These are phyloP conservation scores for Pachyramphus minor DNA, from an alignment of 2,113 vertebrate genomes.

Conservation along the genomic window DNA sequence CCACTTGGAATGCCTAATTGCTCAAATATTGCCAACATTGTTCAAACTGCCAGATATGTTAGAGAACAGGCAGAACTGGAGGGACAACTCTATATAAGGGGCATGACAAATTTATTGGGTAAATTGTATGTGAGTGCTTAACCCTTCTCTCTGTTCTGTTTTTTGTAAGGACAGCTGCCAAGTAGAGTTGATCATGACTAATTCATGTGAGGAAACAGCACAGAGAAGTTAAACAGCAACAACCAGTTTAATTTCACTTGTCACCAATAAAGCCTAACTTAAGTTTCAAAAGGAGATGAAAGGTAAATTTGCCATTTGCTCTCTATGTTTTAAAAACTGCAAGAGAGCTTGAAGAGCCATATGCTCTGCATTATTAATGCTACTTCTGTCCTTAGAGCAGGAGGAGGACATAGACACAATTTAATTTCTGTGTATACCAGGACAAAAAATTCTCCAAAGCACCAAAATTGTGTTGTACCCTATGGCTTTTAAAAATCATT, in stretches of 20 bases:
- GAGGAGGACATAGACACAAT: not conserved
- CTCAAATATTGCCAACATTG: conserved; percentile 58
- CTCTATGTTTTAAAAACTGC: not conserved
- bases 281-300: conserved; percentile 21
- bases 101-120: conserved; percentile 68
- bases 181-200: conserved; percentile 45
- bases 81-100: conserved; percentile 75
- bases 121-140: conserved; percentile 73
- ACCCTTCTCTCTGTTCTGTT: conserved; percentile 54
- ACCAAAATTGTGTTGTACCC: not conserved
- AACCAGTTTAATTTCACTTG: conserved; percentile 59
- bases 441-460: not conserved
- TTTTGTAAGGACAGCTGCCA: conserved; percentile 39
- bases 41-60: conserved; percentile 61
- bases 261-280: not conserved
- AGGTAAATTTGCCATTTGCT: not conserved
- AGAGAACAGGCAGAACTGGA: conserved; percentile 74
- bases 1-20: conserved; percentile 72
- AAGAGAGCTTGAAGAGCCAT: not conserved
- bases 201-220: conserved; percentile 57
- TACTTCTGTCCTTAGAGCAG: not conserved
- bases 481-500: not conserved
- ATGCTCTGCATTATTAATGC: not conserved
- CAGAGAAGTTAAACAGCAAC: conserved; percentile 18
- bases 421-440: not conserved